Evolutionary conservation across 2,797 vertebrate species (phyloP).

Genomic region (Sebastes minor): DNA sequence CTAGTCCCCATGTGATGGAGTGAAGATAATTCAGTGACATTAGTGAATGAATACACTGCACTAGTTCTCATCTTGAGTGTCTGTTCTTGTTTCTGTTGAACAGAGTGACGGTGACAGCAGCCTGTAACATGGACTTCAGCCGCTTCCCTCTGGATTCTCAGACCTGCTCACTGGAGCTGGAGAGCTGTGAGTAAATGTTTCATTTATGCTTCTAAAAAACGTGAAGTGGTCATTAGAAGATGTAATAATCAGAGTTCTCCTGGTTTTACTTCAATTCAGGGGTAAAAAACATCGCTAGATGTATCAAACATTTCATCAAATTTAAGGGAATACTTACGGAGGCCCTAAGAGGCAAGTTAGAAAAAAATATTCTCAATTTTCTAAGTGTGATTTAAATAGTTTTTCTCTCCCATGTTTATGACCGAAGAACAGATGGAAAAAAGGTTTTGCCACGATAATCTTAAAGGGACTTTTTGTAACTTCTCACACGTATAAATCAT

Average conservation of each 20-base stretch:
- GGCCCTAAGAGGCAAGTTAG: too few relatives aligned
- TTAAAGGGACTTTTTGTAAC: too few relatives aligned
- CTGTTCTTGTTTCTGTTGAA: constrained; percentile 21
- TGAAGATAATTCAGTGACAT: neutral
- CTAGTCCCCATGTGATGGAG: neutral
- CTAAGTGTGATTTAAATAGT: too few relatives aligned
- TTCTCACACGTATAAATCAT: too few relatives aligned
- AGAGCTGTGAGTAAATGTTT: constrained; percentile 89
- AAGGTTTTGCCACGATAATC: too few relatives aligned
- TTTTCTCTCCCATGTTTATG: too few relatives aligned
- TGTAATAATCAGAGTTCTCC: neutral
- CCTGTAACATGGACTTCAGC: constrained; percentile 99
- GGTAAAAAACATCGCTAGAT: too few relatives aligned
- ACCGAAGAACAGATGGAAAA: too few relatives aligned
- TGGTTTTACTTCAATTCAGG: neutral
- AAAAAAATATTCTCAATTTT: too few relatives aligned
- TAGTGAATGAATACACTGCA: neutral
- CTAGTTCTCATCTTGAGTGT: neutral
- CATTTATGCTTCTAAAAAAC: neutral
- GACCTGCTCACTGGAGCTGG: constrained; percentile 94
- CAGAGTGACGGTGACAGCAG: constrained; percentile 95
- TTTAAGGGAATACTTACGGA: neutral
- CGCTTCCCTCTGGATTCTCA: constrained; percentile 95
- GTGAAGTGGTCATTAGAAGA: neutral
- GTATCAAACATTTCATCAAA: neutral